A percentile compares a stretch with the other conserved stretches of the same genome.
Conservation (phyloP, 2,888 invertebrate species). For the Brachyptera risi region DNA sequence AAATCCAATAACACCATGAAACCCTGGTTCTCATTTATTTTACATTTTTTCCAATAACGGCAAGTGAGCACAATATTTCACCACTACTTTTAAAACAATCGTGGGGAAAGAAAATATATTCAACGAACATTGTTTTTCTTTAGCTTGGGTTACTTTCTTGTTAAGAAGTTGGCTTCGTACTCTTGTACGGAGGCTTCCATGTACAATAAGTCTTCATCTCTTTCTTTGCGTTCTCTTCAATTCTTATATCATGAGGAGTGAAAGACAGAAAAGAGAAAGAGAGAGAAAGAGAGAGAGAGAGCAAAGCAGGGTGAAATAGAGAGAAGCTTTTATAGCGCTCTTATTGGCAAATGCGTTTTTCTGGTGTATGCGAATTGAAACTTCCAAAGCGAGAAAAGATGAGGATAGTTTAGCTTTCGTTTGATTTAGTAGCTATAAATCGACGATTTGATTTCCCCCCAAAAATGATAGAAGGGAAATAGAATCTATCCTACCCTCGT, state of each 20-base stretch:
- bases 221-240: not conserved
- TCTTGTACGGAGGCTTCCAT: not conserved
- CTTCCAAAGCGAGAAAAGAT: not conserved
- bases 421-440: constrained; percentile 13
- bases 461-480: not conserved
- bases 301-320: too few relatives aligned
- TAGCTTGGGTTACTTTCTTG: not conserved
- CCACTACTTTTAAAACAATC: not conserved
- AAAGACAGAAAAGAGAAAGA: too few relatives aligned
- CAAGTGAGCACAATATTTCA: not conserved
- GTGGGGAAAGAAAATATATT: not conserved
- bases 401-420: not conserved
- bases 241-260: too few relatives aligned
- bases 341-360: not conserved
- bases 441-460: not conserved
- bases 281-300: too few relatives aligned
- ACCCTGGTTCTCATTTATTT: not conserved
- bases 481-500: too few relatives aligned
- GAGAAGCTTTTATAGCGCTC: not conserved
- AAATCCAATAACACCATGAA: too few relatives aligned
- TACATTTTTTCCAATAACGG: not conserved
- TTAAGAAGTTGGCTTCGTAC: too few relatives aligned
- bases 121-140: not conserved
- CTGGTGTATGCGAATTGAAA: not conserved
- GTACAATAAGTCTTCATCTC: not conserved